Evolutionary conservation across 2,797 vertebrate genomes (phyloP).

Genomic region (Antennarius maculatus): DNA sequence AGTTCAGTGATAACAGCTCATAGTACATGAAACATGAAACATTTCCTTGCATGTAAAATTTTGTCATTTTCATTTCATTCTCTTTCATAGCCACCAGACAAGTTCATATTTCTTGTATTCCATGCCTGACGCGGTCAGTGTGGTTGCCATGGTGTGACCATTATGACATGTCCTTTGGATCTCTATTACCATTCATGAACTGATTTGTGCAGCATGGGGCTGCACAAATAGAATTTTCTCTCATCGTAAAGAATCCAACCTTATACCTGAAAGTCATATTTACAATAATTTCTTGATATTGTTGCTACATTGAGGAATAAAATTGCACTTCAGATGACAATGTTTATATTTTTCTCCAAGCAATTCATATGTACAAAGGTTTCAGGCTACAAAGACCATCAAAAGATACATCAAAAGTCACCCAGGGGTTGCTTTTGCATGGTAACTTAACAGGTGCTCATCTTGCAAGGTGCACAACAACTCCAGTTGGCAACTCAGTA

Average conservation of each 20-base stretch:
- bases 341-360: background rate
- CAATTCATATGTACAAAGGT: conserved; percentile 5
- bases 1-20: too few relatives aligned
- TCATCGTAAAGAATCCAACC: conserved; percentile 36
- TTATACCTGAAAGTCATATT: conserved; percentile 33
- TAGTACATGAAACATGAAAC: too few relatives aligned
- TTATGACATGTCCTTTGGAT: conserved; percentile 70
- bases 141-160: conserved; percentile 74
- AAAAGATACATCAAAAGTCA: conserved; percentile 17
- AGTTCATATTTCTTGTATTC: conserved; percentile 76
- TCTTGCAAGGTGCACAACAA: background rate
- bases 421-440: background rate
- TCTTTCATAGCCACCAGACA: conserved; percentile 62
- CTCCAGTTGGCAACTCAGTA: conserved; percentile 15
- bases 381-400: background rate
- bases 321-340: conserved; percentile 1
- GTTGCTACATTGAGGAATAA: conserved; percentile 15
- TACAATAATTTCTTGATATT: conserved; percentile 23
- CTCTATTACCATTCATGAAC: conserved; percentile 70
- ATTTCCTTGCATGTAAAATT: too few relatives aligned
- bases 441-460: conserved; percentile 28
- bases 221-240: conserved; percentile 46
- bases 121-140: conserved; percentile 70
- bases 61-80: conserved; percentile 74
- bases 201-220: conserved; percentile 40